Percentiles rank a stretch among this genome's conserved stretches.
Conservation (phyloP, 2,888 invertebrate genomes). For the Achlya flavicornis region DNA sequence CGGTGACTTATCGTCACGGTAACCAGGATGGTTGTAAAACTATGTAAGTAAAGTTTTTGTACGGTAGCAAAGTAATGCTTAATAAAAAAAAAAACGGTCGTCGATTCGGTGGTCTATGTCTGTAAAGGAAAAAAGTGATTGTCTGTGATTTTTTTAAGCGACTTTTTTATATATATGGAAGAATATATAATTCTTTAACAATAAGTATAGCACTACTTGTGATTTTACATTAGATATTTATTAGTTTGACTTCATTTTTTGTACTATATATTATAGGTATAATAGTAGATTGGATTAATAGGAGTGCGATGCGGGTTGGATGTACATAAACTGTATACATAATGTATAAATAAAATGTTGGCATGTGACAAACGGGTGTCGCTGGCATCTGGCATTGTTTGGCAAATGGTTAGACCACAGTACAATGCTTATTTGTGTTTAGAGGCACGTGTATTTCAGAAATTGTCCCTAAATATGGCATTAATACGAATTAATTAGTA, state of each 20-base stretch:
- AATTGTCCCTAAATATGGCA: conserved; percentile 46
- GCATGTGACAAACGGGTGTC: conserved; percentile 45
- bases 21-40: conserved; percentile 84
- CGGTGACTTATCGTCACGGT: conserved; percentile 62
- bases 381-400: conserved; percentile 50
- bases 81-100: conserved; percentile 74
- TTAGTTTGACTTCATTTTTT: conserved; percentile 78
- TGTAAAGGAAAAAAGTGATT: conserved; percentile 82
- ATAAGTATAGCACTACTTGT: conserved; percentile 84
- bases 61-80: conserved; percentile 82
- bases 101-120: conserved; percentile 81
- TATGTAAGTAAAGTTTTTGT: conserved; percentile 80
- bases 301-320: conserved; percentile 70
- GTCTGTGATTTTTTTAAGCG: conserved; percentile 85
- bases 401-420: conserved; percentile 76
- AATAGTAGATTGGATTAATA: conserved; percentile 58
- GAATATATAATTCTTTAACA: conserved; percentile 81
- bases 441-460: conserved; percentile 55
- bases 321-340: conserved; percentile 63
- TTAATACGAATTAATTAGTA: conserved; percentile 67
- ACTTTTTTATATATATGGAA: conserved; percentile 83
- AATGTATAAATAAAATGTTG: conserved; percentile 52
- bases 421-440: conserved; percentile 55
- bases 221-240: conserved; percentile 82
- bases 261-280: conserved; percentile 65